Evolutionary conservation across 1,140 invertebrate species (phyloP), one percentile per base, ranked within the genome.

Genomic region (Pseudomyrmex gracilis): DNA sequence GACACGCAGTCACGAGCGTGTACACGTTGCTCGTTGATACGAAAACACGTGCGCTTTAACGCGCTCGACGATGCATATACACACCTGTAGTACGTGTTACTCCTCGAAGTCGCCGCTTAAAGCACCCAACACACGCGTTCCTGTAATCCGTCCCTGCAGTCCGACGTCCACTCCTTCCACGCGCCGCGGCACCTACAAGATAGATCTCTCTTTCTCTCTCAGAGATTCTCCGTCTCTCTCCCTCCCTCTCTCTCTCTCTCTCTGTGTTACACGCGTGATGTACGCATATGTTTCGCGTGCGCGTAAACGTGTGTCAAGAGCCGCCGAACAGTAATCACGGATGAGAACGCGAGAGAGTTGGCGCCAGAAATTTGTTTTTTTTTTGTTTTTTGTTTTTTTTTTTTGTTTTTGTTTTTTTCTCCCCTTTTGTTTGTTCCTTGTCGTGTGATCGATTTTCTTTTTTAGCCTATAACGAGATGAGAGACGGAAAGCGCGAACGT

Each of bases 61-160:
- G 63, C 80, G 63, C 71, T 34, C 34, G 57, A 24, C 63, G 15
- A 84, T 73, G 47, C 9, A 85, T 34, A 34, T 88, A 89, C 87
- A 88, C 86, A 88, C 84, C 87, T 88, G 86, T 34, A 17, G 10
- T 82, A 85, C 83, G 86, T 87, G 87, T 73, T 84, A 78, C 66
- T 88, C 83, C 66, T 87, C 58, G 76, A 20, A 45, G 85, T 51
- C 24, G 78, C 4, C 12, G 20, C 12, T 55, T 70, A 43, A 51
- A 61, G 76, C 84, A 83, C 51, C 68, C 84, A 80, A 34, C 61
- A 68, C 43, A 22, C 84, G 49, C 73, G 58, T 55, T 47, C 57
- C 24, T 60, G 66, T 70, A 73, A 82, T 73, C 77, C 47, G 70
- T 73, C 13, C 58, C 17, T 73, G 57, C 70, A 70, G 49, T 55